Evolutionary conservation across 2,113 vertebrate genomes (phyloP), one percentile per base, ranked within the genome.

Genomic region (Numenius arquata): DNA sequence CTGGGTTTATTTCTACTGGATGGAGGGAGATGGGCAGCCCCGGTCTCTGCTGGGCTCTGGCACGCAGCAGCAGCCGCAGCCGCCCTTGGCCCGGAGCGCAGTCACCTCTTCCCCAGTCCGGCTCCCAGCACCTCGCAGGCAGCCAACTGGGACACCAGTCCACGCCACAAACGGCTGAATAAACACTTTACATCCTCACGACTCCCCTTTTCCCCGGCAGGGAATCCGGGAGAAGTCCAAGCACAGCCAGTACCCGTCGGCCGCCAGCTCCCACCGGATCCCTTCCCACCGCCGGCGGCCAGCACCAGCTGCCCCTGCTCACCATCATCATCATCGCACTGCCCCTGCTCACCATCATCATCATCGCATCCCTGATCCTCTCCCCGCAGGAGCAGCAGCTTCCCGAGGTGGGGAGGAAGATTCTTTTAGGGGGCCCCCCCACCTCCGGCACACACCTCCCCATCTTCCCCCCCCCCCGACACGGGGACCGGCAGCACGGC

Each of bases 101-200:
- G 53, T 85, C 87, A 95, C 94, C 94, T 96, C 91, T 94, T 56
- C 93, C 95, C 93, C 74, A 89, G 87, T 76, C 52, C 62, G 0
- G 81, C 87, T 43, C 6, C 0, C 85, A 89, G 66, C 2, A 2
- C 84, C 53, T 71, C 72, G 7, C 66, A 36, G 23, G 74, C 92
- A 56, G 89, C 91, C 89, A 88, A 73, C 84, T 92, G 63, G 84
- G 91, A 94, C 92, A 95, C 58, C 84, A 62, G 90, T 81, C 55
- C 88, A 48, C 1, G 0, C 86, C 90, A 80, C 73, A 9, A 85
- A 88, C 82, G 77, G 65, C 95, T 88, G 96, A 86, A 94, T 43
- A 81, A 94, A 50, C 0, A 11, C 23, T 90, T 89, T 34, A 45
- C 2, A 2, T 63, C 70, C 76, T 66, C 79, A 27, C 16, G 8